Base-by-base conservation (phyloP, 2,888 invertebrate genomes). In the Philereme vetulata region DNA sequence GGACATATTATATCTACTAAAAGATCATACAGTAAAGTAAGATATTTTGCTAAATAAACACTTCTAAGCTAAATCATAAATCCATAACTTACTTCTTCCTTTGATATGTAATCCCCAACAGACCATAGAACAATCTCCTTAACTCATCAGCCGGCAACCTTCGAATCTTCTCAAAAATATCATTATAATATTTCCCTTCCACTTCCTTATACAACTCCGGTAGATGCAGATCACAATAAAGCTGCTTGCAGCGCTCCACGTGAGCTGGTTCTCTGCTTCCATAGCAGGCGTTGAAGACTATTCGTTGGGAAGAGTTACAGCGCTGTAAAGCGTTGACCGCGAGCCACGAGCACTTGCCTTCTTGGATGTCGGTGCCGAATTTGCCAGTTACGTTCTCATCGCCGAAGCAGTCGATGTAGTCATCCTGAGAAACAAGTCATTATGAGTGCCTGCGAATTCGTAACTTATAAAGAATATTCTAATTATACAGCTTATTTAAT, bases 261-360 rank as follows among this genome's bases (percentile, higher is more conserved):
- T 95, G 94, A 21, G 93, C 94, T 0, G 93, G 90, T 71, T 96
- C 95, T 47, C 90, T 81, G 55, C 86, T 87, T 5, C 97, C 97
- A 77, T 97, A 97, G 81, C 95, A 95, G 59, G 95, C 93, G 68
- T 93, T 86, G 84, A 97, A 93, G 36, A 83, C 79, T 4, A 69
- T 65, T 57, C 93, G 93, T 74, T 97, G 96, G 4, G 93, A 89
- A 0, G 93, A 87, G 53, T 91, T 94, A 11, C 95, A 96, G 49
- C 94, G 93, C 82, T 96, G 95, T 65, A 98, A 92, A 34, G 57
- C 95, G 97, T 95, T 95, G 0, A 98, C 96, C 0, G 96, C 95
- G 42, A 98, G 88, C 99, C 99, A 99, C 0, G 97, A 94, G 83
- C 98, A 99, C 86, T 99, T 99, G 45, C 98, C 97, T 75, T 98